Percentiles rank a stretch among this genome's conserved stretches.
These are phyloP conservation scores for Sebastes matsubarae DNA, from an alignment of 2,797 vertebrate genomes.

Conservation along the genomic window DNA sequence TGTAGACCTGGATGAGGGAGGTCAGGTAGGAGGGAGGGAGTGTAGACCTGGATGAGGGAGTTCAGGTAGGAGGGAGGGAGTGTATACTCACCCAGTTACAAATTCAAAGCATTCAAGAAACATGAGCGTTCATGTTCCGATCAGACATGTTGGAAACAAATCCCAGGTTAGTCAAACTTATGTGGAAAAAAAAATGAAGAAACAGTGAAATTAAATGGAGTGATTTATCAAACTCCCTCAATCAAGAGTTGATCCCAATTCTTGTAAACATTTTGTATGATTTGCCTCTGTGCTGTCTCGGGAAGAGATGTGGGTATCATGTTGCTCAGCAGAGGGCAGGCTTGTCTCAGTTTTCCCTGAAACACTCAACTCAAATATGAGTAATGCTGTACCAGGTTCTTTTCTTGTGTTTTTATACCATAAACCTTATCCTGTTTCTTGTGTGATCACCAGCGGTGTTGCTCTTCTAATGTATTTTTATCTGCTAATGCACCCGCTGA, in stretches of 20 bases:
- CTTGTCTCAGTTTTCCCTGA: slow-evolving; percentile 30
- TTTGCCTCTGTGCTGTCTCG: background rate
- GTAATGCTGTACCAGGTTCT: background rate
- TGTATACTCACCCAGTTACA: background rate
- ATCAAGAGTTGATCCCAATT: background rate
- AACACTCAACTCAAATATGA: background rate
- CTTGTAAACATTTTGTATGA: background rate
- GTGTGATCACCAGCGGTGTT: background rate
- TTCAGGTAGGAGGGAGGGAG: no score
- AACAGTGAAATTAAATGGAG: background rate
- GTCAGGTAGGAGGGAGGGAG: no score
- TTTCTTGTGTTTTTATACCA: background rate
- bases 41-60: no score
- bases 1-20: no score
- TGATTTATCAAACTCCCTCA: background rate
- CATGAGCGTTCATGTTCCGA: background rate
- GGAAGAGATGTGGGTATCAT: background rate
- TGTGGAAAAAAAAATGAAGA: background rate
- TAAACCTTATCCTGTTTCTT: background rate
- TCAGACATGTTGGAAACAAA: background rate
- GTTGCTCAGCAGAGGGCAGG: slow-evolving; percentile 58
- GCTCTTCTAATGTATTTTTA: background rate
- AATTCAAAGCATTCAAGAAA: background rate
- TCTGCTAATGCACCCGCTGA: background rate
- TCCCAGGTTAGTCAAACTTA: background rate